A percentile compares a stretch with the other conserved stretches of the same genome.
phyloP scores from a whole-genome alignment of 2,113 vertebrate species.

The Coturnix japonica region DNA sequence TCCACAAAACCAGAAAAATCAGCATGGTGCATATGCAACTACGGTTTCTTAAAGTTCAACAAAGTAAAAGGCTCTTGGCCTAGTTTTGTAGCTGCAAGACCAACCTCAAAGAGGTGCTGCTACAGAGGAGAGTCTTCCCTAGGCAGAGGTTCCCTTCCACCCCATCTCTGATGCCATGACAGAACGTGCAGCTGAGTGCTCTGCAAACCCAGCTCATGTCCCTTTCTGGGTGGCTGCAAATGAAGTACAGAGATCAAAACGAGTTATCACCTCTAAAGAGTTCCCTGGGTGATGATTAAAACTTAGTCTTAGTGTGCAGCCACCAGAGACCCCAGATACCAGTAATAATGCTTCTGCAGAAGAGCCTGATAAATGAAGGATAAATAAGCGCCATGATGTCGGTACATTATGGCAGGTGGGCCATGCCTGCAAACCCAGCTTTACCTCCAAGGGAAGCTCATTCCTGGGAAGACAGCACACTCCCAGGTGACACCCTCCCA shows the following conservation, averaged over 20 bases:
- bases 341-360: background rate
- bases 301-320: background rate
- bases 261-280: background rate
- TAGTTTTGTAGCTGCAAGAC: background rate
- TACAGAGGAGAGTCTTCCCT: background rate
- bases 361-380: background rate
- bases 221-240: background rate
- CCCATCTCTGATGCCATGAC: rapidly evolving
- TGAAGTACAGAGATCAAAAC: background rate
- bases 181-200: background rate
- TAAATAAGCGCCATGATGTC: background rate
- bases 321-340: background rate
- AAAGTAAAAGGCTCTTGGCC: background rate
- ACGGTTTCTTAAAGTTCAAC: background rate
- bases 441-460: background rate
- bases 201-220: background rate
- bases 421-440: background rate
- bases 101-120: background rate
- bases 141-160: background rate
- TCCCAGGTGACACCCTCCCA: background rate
- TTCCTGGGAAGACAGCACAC: background rate
- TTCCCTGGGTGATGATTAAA: background rate
- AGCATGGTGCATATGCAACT: background rate
- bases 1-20: background rate
- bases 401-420: background rate